Evolutionary conservation across 2,888 invertebrate genomes (phyloP), one percentile per base, ranked within the genome.

Genomic region (Oscheius onirici): DNA sequence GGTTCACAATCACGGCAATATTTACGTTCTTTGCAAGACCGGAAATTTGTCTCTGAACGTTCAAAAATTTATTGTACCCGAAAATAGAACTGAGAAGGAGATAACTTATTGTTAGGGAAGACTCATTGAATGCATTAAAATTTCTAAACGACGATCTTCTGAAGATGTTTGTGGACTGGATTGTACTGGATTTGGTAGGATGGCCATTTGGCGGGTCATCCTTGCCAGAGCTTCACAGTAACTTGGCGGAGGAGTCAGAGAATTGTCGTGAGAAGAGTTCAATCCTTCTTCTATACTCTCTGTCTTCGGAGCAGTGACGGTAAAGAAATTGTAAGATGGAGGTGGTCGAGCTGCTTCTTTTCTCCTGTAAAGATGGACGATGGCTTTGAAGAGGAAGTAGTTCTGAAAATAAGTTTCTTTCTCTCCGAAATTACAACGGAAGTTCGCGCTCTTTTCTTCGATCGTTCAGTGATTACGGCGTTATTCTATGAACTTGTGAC

Each of bases 331-430:
- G 24, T 77, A 77, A 26, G 34, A 54, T 3, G 77, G 77, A 3
- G 77, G 77, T 13, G 77, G 77, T 22, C 77, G 57, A 6, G 49
- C 43, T 11, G 58, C 70, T 15, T 73, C 73, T 43, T 73, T 74
- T 49, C 72, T 72, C 0, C 69, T 71, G 54, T 73, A 73, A 24
- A 75, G 68, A 3, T 74, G 71, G 20, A 74, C 68, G 20, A 77
- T 75, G 28, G 77, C 77, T 44, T 77, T 77, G 72, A 77, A 77
- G 11, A 77, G 75, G 65, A 77, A 77, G 43, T 77, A 77, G 51
- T 77, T 77, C 75, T 77, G 69, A 52, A 75, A 51, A 43, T 24
- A 8, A 11, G 49, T 17, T 17, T 49, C 6, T 49, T 6, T 34
- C 34, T 3, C n/a, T n/a, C n/a, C n/a, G n/a, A n/a, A n/a, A n/a